Evolutionary conservation across 1,140 invertebrate species (phyloP).

Genomic region (Pentalonia nigronervosa): DNA sequence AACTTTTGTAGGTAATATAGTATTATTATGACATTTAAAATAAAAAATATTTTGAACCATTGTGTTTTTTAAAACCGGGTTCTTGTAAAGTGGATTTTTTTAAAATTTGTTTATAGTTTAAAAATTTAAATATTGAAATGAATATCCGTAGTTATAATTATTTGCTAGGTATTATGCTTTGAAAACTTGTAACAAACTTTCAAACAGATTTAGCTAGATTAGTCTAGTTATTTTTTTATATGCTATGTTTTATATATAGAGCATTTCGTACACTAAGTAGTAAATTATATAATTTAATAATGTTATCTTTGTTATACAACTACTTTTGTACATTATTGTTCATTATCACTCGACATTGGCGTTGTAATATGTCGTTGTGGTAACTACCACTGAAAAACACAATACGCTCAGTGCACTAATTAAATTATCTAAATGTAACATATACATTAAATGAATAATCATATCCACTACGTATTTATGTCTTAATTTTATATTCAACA

Average conservation of each 20-base stretch:
- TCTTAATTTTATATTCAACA: background rate
- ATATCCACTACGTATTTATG: background rate
- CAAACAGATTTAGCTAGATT: background rate
- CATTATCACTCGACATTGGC: background rate
- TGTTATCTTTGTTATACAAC: too few relatives aligned
- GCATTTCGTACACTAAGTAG: background rate
- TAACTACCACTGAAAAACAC: too few relatives aligned
- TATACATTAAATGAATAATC: background rate
- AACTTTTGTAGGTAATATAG: background rate
- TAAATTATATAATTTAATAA: background rate
- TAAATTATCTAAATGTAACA: background rate
- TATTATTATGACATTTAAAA: background rate
- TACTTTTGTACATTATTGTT: background rate
- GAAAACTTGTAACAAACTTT: background rate
- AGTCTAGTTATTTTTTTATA: background rate
- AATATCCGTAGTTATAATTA: background rate
- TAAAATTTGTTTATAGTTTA: background rate
- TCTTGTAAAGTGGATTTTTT: background rate
- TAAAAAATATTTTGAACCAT: background rate
- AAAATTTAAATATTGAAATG: background rate
- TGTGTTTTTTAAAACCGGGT: background rate
- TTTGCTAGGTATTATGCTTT: background rate
- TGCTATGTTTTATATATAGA: background rate
- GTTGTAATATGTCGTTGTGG: background rate
- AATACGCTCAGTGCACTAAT: background rate